Evolutionary conservation across 2,113 vertebrate species (phyloP), one percentile per base, ranked within the genome.

Genomic region (Crotophaga sulcirostris): DNA sequence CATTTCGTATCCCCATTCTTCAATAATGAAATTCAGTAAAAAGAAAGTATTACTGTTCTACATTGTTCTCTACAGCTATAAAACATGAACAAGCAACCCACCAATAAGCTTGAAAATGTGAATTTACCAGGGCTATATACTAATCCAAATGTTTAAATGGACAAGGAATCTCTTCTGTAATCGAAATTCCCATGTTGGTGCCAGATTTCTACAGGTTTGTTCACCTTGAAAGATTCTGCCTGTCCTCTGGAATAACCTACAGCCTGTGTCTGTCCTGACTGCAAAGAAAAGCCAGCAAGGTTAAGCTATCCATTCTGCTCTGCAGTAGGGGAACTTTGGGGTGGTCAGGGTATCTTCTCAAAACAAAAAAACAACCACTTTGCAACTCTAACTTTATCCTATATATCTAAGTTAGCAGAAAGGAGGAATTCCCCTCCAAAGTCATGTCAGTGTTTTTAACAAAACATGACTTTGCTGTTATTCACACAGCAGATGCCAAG

Each of bases 1-100:
- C 25, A 29, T 64, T 82, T 73, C 0, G 0, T 42, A n/a, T 44
- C 36, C 47, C 28, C 47, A 44, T 44, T 54, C 19, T 40, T 66
- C 69, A 86, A 16, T 23, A 76, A 54, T 9, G 9, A 52, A 70
- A 77, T 33, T 29, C 54, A n/a, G 51, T 5, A 49, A 88, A 44
- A 55, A 33, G 11, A 58, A 63, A 84, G 13, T 45, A 19, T 8
- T 82, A 7, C 4, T 84, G 29, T 11, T 67, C 54, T 28, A 8
- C 23, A 38, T 36, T 62, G 33, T 2, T 54, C 42, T 63, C 31
- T 58, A 49, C 16, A 83, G 31, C 75, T 42, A 10, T 24, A 49
- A 76, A 83, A 33, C 31, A 73, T 34, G 45, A 85, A 11, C 10
- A 44, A 78, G 24, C 10, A 72, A 87, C 56, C 18, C 19, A 64